Evolutionary conservation across 1,140 invertebrate species (phyloP).

Genomic region (Oedothorax gibbosus): DNA sequence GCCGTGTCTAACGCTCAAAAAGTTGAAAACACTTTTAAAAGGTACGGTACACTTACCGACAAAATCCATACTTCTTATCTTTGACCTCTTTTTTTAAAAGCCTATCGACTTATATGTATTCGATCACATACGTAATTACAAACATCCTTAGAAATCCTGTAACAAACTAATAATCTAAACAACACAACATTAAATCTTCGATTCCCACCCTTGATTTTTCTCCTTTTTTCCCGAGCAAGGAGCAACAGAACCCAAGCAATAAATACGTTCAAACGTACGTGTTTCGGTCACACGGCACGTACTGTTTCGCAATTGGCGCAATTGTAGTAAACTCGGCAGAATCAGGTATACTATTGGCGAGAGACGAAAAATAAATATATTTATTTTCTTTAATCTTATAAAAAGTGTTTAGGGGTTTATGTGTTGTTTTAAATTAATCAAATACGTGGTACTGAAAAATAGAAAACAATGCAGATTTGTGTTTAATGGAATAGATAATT

Average conservation of each 20-base stretch:
- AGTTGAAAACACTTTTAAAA: background rate
- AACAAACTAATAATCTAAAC: too few species aligned
- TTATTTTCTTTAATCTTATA: background rate
- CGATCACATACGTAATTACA: background rate
- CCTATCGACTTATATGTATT: background rate
- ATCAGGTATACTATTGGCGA: background rate
- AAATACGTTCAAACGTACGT: slow-evolving; percentile 33
- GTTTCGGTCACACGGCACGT: slow-evolving; percentile 19
- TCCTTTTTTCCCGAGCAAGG: background rate
- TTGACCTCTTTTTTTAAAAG: background rate
- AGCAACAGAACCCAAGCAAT: background rate
- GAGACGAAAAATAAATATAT: slow-evolving; percentile 11
- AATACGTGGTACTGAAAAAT: background rate
- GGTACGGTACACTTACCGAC: background rate
- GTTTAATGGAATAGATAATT: background rate
- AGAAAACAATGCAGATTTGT: background rate
- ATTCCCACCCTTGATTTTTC: background rate
- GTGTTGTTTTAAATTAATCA: background rate
- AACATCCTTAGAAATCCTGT: too few species aligned
- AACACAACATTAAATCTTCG: background rate
- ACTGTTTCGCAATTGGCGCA: slow-evolving; percentile 22
- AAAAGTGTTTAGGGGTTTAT: background rate
- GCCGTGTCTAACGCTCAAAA: too few species aligned
- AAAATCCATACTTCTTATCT: background rate
- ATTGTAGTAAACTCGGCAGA: slow-evolving; percentile 28